Evolutionary conservation across 2,888 invertebrate species (phyloP).

Genomic region (Drosophila borealis): DNA sequence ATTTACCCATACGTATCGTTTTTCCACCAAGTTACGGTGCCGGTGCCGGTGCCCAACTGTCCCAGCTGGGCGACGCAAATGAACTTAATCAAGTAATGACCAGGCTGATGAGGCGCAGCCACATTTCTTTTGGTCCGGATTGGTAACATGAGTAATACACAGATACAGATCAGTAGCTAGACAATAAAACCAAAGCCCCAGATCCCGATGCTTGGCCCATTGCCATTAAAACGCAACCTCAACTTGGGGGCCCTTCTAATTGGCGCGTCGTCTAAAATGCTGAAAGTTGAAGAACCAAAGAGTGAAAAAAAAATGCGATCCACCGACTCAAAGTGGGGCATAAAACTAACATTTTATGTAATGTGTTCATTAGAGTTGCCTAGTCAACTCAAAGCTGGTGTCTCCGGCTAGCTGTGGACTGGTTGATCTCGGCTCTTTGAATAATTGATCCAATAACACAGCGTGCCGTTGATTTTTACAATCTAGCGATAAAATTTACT

Average conservation of each 20-base stretch:
- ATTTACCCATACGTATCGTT: constrained; percentile 61
- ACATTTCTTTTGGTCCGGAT: constrained; percentile 58
- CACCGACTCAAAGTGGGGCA: constrained; percentile 65
- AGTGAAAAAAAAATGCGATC: constrained; percentile 23
- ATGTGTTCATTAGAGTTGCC: constrained; percentile 75
- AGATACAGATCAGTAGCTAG: constrained; percentile 76
- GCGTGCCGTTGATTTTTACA: constrained; percentile 77
- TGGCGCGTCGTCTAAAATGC: constrained; percentile 55
- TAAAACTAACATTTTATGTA: constrained; percentile 76
- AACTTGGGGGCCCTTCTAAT: constrained; percentile 64
- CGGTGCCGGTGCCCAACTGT: constrained; percentile 28
- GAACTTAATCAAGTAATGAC: constrained; percentile 79
- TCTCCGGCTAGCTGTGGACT: constrained; percentile 8
- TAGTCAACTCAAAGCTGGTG: constrained; percentile 15
- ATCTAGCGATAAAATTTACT: constrained; percentile 73
- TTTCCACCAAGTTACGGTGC: constrained; percentile 50
- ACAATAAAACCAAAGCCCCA: constrained; percentile 66
- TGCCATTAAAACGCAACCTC: constrained; percentile 64
- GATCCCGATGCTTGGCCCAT: constrained; percentile 45
- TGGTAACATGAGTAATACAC: constrained; percentile 70
- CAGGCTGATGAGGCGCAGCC: constrained; percentile 66
- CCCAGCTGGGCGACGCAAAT: constrained; percentile 57
- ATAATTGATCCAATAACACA: constrained; percentile 77
- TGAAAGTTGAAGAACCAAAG: background rate
- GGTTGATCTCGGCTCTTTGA: constrained; percentile 31